Evolutionary conservation across 2,888 invertebrate genomes (phyloP).

Genomic region (Macaria liturata): DNA sequence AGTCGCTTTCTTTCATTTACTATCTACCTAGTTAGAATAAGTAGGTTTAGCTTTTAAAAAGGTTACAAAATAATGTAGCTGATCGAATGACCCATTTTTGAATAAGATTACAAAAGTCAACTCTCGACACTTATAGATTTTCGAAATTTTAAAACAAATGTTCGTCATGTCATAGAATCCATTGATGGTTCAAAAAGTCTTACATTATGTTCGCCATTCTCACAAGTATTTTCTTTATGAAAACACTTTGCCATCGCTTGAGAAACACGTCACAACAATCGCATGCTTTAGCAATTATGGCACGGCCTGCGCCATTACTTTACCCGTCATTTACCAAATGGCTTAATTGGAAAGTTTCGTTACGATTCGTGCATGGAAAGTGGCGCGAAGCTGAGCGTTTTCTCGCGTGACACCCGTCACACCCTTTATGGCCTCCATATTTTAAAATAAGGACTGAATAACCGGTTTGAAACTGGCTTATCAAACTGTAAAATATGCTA

Average conservation of each 20-base stretch:
- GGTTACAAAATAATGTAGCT: too few species aligned
- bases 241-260: conserved; percentile 24
- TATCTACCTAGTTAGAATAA: too few species aligned
- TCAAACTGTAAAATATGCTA: neutral
- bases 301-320: conserved; percentile 44
- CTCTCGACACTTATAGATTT: too few species aligned
- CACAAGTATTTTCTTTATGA: neutral
- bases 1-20: too few species aligned
- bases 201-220: too few species aligned
- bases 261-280: conserved; percentile 48
- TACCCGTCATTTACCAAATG: conserved; percentile 65
- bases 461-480: neutral
- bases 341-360: conserved; percentile 77
- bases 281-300: conserved; percentile 5
- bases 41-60: too few species aligned
- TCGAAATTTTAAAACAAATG: too few species aligned
- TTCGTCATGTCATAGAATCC: too few species aligned
- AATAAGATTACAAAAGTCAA: too few species aligned
- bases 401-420: conserved; percentile 66
- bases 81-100: too few species aligned
- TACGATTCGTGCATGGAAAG: conserved; percentile 59
- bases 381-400: conserved; percentile 60
- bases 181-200: too few species aligned
- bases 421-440: conserved; percentile 48
- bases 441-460: conserved; percentile 18